Percentiles rank a stretch among this genome's conserved stretches.
Conservation (phyloP, 2,888 invertebrate genomes). For the Drosophila pegasa region DNA sequence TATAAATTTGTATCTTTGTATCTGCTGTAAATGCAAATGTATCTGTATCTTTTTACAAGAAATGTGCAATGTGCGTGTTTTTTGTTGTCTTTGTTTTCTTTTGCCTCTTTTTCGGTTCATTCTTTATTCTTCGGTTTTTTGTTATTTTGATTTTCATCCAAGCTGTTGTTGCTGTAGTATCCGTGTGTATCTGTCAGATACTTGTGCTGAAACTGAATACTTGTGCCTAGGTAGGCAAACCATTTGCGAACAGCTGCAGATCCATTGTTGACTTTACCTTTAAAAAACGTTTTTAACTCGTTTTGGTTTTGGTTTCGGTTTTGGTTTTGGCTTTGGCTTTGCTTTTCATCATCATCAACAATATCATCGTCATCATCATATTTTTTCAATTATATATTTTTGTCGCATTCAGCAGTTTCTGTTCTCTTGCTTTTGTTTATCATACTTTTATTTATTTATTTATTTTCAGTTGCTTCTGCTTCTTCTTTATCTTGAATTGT, state of each 20-base stretch:
- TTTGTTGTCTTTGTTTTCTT: constrained; percentile 12
- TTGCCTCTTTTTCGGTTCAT: constrained; percentile 3
- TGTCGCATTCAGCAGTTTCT: constrained; percentile 54
- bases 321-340: constrained; percentile 49
- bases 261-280: constrained; percentile 70
- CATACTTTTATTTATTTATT: constrained; percentile 41
- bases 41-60: constrained; percentile 46
- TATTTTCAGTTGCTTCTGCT: constrained; percentile 14
- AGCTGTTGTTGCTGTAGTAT: constrained; percentile 28
- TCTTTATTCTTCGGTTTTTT: background rate
- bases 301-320: constrained; percentile 50
- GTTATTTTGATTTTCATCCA: constrained; percentile 32
- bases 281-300: constrained; percentile 44
- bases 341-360: constrained; percentile 41
- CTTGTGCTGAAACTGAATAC: constrained; percentile 56
- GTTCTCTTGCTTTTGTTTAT: constrained; percentile 15
- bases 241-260: constrained; percentile 63
- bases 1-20: background rate
- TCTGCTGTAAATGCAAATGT: constrained; percentile 4
- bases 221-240: constrained; percentile 77
- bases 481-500: constrained; percentile 38
- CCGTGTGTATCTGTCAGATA: constrained; percentile 36
- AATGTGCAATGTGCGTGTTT: constrained; percentile 57
- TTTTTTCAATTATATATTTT: constrained; percentile 35
- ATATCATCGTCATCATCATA: constrained; percentile 32